A percentile compares a stretch with the other conserved stretches of the same genome.
These are phyloP conservation scores for Phalanger gymnotis DNA, from an alignment of 2,797 vertebrate genomes.

Conservation along the genomic window DNA sequence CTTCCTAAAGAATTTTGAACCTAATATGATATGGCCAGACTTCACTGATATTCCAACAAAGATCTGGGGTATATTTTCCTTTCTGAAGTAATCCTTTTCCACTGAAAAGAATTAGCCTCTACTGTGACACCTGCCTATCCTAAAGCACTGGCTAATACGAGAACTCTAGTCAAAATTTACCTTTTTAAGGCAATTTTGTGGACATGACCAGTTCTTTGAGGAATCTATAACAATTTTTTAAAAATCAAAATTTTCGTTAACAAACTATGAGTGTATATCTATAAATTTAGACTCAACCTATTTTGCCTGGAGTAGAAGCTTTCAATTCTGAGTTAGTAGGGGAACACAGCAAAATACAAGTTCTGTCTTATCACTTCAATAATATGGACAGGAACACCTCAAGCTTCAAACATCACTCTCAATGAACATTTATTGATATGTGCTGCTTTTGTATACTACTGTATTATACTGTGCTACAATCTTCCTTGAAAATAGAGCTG, in stretches of 20 bases:
- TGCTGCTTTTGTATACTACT: not conserved
- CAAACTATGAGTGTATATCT: constrained; percentile 16
- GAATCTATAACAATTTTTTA: not conserved
- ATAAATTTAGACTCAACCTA: not conserved
- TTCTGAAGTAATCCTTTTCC: constrained; percentile 81
- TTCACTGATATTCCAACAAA: constrained; percentile 78
- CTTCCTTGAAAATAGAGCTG: not conserved
- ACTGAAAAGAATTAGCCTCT: constrained; percentile 48
- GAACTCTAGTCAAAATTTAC: constrained; percentile 51
- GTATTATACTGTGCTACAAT: not conserved
- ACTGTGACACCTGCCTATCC: not conserved
- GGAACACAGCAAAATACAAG: not conserved
- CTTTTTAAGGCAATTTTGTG: constrained; percentile 15
- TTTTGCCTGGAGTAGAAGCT: not conserved
- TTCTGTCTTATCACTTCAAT: not conserved
- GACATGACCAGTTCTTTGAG: not conserved
- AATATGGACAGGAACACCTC: not conserved
- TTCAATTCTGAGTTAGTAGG: not conserved
- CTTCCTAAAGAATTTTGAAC: constrained; percentile 84
- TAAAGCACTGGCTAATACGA: constrained; percentile 25
- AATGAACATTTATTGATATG: not conserved
- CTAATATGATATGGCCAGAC: constrained; percentile 77
- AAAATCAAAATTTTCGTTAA: not conserved
- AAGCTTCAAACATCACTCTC: too few relatives aligned
- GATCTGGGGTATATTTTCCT: constrained; percentile 69